A percentile compares a stretch with the other conserved stretches of the same genome.
Evolutionary conservation across 2,888 invertebrate genomes (phyloP).

Genomic region (Caenorhabditis wallacei): DNA sequence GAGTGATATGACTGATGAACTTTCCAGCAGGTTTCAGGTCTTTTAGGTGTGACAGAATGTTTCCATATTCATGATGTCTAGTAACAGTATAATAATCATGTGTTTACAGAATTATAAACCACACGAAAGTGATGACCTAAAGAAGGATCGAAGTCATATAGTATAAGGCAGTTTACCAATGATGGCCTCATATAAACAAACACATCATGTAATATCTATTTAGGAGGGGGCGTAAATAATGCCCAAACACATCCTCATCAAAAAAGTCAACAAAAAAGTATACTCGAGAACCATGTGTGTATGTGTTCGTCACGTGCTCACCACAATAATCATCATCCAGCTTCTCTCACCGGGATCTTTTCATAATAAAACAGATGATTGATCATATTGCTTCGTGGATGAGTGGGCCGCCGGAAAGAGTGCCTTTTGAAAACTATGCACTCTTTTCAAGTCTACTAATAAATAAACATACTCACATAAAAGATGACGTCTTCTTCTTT

Average conservation of each 20-base stretch:
- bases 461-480: conserved; percentile 56
- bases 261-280: conserved; percentile 52
- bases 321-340: neutral
- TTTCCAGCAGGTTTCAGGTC: neutral
- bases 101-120: no score
- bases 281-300: conserved; percentile 28
- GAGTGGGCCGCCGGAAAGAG: conserved; percentile 46
- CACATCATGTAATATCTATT: conserved; percentile 53
- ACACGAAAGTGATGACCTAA: conserved; percentile 33
- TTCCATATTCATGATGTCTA: no score
- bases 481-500: conserved; percentile 41
- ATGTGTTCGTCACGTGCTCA: conserved; percentile 29
- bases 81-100: no score
- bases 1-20: neutral
- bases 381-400: conserved; percentile 53
- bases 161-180: neutral
- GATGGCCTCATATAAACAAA: conserved; percentile 48
- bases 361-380: conserved; percentile 52
- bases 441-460: conserved; percentile 32
- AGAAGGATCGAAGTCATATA: conserved; percentile 16
- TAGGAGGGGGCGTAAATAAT: conserved; percentile 24
- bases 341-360: conserved; percentile 13
- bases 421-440: conserved; percentile 40
- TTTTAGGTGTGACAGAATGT: no score
- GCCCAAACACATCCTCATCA: conserved; percentile 47